phyloP scores from a whole-genome alignment of 2,797 vertebrate genomes.

The Mus caroli region DNA sequence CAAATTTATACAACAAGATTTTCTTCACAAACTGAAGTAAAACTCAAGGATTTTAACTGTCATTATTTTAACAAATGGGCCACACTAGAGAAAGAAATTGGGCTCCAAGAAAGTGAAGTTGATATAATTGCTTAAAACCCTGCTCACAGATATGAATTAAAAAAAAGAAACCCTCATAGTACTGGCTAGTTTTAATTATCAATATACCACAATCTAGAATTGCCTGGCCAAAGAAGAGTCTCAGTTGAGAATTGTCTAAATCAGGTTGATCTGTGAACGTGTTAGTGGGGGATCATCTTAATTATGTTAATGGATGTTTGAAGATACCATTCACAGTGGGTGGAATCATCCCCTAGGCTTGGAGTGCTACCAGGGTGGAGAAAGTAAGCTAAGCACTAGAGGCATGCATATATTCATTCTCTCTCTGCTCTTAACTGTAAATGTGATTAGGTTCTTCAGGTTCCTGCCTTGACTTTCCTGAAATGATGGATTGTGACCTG shows the following conservation, averaged over 20 bases:
- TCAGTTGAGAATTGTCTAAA: not conserved
- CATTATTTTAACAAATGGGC: not conserved
- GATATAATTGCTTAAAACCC: not conserved
- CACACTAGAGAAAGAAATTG: conserved; percentile 5
- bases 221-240: not conserved
- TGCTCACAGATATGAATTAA: not conserved
- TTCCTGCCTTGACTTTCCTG: not conserved
- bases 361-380: not conserved
- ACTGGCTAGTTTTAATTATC: too few relatives aligned
- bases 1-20: not conserved
- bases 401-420: not conserved
- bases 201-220: not conserved
- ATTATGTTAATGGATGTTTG: not conserved
- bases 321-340: too few relatives aligned
- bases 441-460: not conserved
- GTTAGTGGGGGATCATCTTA: not conserved
- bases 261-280: not conserved
- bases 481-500: not conserved
- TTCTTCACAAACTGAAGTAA: conserved; percentile 53
- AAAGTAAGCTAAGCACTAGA: not conserved
- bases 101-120: conserved; percentile 56
- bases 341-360: too few relatives aligned
- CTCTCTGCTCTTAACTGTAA: not conserved
- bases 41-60: not conserved
- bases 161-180: not conserved